These are phyloP conservation scores for Aurelia sp. DNA, from an alignment of 30 jellyfish, hydroid and myxozoan species.

Conservation along the genomic window DNA sequence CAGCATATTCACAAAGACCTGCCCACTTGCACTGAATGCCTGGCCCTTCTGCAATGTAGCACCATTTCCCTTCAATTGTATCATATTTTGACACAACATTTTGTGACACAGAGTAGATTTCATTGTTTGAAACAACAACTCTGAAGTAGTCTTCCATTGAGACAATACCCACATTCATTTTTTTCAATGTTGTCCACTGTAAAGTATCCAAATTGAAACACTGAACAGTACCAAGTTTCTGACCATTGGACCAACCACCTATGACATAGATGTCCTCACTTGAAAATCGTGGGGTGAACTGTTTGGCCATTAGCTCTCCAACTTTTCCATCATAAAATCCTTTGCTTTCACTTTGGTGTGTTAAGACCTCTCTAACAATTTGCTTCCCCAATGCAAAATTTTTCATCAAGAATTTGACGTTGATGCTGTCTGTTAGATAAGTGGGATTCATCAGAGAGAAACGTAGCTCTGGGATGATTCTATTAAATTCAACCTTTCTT, in stretches of 20 bases:
- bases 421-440: conserved; percentile 67
- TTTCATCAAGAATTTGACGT: conserved; percentile 70
- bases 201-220: conserved; percentile 93
- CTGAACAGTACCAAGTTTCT: conserved; percentile 93
- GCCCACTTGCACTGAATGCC: conserved; percentile 99
- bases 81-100: conserved; percentile 85
- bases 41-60: conserved; percentile 90
- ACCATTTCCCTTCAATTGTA: conserved; percentile 89
- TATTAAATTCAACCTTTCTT: conserved; percentile 47
- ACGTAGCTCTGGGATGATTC: conserved; percentile 76
- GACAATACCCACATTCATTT: conserved; percentile 87
- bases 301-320: conserved; percentile 26
- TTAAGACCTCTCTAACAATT: conserved; percentile 69
- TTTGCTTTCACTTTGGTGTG: conserved; percentile 41
- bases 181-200: conserved; percentile 87
- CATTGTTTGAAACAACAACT: conserved; percentile 92
- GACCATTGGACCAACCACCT: conserved; percentile 99
- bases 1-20: conserved; percentile 85
- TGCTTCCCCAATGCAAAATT: conserved; percentile 74
- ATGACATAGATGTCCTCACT: conserved; percentile 93
- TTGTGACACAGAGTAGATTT: conserved; percentile 83
- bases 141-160: conserved; percentile 90
- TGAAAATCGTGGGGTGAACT: conserved; percentile 83
- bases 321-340: not conserved
- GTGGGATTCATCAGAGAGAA: conserved; percentile 80